phyloP scores from a whole-genome alignment of 2,113 vertebrate genomes.

The Onychostoma macrolepis region DNA sequence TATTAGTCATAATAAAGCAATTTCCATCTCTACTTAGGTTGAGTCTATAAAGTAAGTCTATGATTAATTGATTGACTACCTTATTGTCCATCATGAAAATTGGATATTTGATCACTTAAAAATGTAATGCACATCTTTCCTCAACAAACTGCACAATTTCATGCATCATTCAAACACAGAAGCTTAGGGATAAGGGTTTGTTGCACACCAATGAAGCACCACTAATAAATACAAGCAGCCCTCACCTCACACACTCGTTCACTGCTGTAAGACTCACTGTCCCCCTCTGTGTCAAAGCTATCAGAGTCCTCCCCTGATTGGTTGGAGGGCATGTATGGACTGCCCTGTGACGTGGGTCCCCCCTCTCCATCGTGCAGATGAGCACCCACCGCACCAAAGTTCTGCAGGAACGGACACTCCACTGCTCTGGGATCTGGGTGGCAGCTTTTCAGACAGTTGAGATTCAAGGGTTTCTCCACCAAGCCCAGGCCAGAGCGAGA shows the following conservation, averaged over 20 bases:
- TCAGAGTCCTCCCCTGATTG: conserved; percentile 90
- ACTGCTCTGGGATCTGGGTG: conserved; percentile 71
- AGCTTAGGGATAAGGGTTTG: not conserved
- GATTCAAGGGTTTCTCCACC: conserved; percentile 71
- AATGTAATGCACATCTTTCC: not conserved
- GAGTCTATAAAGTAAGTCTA: not conserved
- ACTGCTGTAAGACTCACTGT: conserved; percentile 85
- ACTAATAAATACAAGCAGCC: not conserved
- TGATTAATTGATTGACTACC: not conserved
- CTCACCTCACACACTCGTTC: conserved; percentile 91
- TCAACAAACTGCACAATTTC: not conserved
- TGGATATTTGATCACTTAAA: not conserved
- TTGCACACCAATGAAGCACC: not conserved
- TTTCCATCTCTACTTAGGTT: not conserved
- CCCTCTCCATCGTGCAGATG: conserved; percentile 75
- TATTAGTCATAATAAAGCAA: not conserved
- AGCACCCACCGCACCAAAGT: conserved; percentile 66
- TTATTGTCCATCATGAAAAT: not conserved
- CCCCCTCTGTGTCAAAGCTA: conserved; percentile 87
- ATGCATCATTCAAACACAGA: not conserved
- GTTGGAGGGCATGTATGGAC: conserved; percentile 81
- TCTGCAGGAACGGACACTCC: conserved; percentile 84
- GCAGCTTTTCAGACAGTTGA: conserved; percentile 75
- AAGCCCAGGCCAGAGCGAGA: not conserved
- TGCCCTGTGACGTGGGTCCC: conserved; percentile 75